Evolutionary conservation across 1,140 invertebrate species (phyloP).

Genomic region (Ceratina calcarata): DNA sequence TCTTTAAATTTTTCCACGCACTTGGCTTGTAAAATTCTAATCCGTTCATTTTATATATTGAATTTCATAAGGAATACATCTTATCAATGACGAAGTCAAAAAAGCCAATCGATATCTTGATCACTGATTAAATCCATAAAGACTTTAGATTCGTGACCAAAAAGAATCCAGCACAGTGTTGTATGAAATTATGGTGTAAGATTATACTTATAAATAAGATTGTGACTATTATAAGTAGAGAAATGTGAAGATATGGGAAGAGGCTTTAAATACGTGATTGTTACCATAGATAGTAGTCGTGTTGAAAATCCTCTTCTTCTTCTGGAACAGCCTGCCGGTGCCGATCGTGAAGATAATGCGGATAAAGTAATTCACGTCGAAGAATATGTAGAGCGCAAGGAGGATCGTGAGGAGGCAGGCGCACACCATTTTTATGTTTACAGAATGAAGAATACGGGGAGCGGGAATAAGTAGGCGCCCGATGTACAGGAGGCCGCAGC

Average conservation of each 20-base stretch:
- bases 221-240: background rate
- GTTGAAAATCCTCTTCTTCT: conserved; percentile 85
- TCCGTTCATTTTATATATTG: too few species aligned
- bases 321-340: conserved; percentile 84
- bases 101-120: too few species aligned
- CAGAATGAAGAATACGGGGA: background rate
- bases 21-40: too few species aligned
- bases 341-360: conserved; percentile 84
- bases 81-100: too few species aligned
- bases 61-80: too few species aligned
- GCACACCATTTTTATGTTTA: conserved; percentile 69
- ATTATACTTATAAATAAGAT: background rate
- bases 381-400: conserved; percentile 85
- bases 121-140: too few species aligned
- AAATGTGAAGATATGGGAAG: background rate
- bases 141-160: too few species aligned
- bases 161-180: too few species aligned
- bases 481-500: conserved; percentile 38
- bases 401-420: conserved; percentile 74
- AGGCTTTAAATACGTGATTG: background rate
- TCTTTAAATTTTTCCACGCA: too few species aligned
- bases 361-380: conserved; percentile 90
- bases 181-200: too few species aligned
- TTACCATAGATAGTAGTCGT: conserved; percentile 87
- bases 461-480: background rate